Percentiles rank a stretch among this genome's conserved stretches.
Evolutionary conservation across 1,140 invertebrate species (phyloP).

Genomic region (Caerostris extrusa): DNA sequence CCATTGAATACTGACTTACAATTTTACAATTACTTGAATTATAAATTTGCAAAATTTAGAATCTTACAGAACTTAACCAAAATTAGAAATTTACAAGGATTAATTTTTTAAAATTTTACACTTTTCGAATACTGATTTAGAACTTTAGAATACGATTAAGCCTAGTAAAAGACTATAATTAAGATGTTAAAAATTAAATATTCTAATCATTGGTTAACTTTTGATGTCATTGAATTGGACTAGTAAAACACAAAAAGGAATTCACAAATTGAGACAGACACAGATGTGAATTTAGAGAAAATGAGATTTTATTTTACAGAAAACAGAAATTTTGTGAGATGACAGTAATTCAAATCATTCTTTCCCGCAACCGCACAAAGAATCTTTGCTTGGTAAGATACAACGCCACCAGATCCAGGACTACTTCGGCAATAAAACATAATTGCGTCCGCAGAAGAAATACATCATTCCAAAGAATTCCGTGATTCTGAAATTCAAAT

Average conservation of each 20-base stretch:
- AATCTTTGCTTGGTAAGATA: constrained; percentile 52
- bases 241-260: neutral
- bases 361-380: constrained; percentile 46
- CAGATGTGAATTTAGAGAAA: neutral
- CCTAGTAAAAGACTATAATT: too few relatives aligned
- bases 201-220: neutral
- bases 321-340: constrained; percentile 11
- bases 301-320: constrained; percentile 58
- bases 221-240: neutral
- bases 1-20: too few relatives aligned
- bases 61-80: too few relatives aligned
- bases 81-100: neutral
- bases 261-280: neutral
- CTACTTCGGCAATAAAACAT: constrained; percentile 13
- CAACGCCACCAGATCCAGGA: constrained; percentile 45
- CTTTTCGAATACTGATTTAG: neutral
- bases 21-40: too few relatives aligned
- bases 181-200: neutral
- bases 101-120: neutral
- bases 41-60: too few relatives aligned
- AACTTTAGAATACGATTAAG: neutral
- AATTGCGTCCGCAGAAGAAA: neutral
- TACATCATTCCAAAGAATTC: constrained; percentile 15
- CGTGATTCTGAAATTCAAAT: neutral
- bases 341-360: constrained; percentile 34